Conservation (phyloP, 2,797 vertebrate species). For the Danio aesculapii region DNA sequence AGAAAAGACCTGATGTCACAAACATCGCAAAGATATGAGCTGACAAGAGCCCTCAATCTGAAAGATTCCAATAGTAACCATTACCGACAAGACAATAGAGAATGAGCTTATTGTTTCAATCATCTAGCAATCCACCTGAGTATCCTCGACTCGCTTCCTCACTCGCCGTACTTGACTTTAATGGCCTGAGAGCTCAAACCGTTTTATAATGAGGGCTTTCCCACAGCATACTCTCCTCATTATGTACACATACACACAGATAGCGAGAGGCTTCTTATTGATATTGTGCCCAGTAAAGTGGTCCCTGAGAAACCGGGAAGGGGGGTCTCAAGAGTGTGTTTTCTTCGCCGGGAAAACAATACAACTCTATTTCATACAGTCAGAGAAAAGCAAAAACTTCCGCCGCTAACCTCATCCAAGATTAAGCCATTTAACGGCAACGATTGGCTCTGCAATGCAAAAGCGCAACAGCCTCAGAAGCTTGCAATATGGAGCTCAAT, state of each 20-base stretch:
- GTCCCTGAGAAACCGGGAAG: slow-evolving; percentile 58
- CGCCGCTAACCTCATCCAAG: background rate
- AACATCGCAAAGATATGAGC: slow-evolving; percentile 43
- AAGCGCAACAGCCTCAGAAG: slow-evolving; percentile 19
- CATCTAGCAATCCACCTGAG: slow-evolving; percentile 46
- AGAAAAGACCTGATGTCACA: slow-evolving; percentile 28
- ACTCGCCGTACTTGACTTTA: slow-evolving; percentile 51
- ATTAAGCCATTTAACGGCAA: slow-evolving; percentile 23
- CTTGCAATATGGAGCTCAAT: background rate
- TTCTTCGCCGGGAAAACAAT: slow-evolving; percentile 55
- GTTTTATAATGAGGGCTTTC: slow-evolving; percentile 62
- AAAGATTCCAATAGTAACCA: slow-evolving; percentile 46
- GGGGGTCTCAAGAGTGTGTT: slow-evolving; percentile 52
- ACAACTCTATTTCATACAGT: slow-evolving; percentile 36
- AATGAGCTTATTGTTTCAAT: slow-evolving; percentile 60
- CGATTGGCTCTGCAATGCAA: slow-evolving; percentile 14
- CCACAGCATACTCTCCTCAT: slow-evolving; percentile 57
- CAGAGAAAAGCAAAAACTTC: slow-evolving; percentile 7
- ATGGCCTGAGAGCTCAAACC: slow-evolving; percentile 54
- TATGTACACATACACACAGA: slow-evolving; percentile 49
- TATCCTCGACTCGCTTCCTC: slow-evolving; percentile 37
- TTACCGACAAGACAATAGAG: slow-evolving; percentile 54
- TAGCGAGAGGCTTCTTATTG: slow-evolving; percentile 53
- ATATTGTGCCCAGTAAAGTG: slow-evolving; percentile 62
- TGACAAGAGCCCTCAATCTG: slow-evolving; percentile 41